A percentile compares a stretch with the other conserved stretches of the same genome.
These are phyloP conservation scores for Lamellibrachia satsuma DNA, from an alignment of 2,888 invertebrate species.

Conservation along the genomic window DNA sequence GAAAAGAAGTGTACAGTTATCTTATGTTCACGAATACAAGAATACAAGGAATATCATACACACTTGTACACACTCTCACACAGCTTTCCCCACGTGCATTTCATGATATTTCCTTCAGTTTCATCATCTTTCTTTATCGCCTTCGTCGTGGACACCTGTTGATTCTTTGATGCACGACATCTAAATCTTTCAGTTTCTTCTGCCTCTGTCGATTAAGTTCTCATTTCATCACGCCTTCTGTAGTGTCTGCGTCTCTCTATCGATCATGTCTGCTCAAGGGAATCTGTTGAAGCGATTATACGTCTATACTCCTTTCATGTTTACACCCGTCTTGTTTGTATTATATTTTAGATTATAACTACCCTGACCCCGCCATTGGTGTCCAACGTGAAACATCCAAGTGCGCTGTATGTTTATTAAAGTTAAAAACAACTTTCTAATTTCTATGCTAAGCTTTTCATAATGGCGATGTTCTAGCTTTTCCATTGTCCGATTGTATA, in stretches of 20 bases:
- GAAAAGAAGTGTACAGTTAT: too few relatives aligned
- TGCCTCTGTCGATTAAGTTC: neutral
- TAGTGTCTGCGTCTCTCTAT: neutral
- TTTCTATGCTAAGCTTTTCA: neutral
- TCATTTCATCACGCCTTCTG: neutral
- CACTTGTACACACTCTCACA: neutral
- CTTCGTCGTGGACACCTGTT: neutral
- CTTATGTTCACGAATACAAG: too few relatives aligned
- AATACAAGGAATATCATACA: too few relatives aligned
- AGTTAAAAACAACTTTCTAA: neutral
- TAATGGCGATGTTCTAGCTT: neutral
- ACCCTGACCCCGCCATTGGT: neutral
- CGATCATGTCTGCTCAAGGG: neutral
- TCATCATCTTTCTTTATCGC: neutral
- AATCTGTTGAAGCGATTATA: neutral
- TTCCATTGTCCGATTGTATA: neutral
- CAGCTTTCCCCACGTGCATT: neutral
- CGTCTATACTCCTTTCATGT: neutral
- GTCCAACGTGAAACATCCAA: neutral
- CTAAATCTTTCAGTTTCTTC: neutral
- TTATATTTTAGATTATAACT: too few relatives aligned
- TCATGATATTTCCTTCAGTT: neutral
- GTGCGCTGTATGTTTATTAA: neutral
- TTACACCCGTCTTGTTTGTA: too few relatives aligned
- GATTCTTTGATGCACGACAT: constrained; percentile 13